Evolutionary conservation across 2,888 invertebrate genomes (phyloP), one percentile per base, ranked within the genome.

Genomic region (Zonitis immaculata): DNA sequence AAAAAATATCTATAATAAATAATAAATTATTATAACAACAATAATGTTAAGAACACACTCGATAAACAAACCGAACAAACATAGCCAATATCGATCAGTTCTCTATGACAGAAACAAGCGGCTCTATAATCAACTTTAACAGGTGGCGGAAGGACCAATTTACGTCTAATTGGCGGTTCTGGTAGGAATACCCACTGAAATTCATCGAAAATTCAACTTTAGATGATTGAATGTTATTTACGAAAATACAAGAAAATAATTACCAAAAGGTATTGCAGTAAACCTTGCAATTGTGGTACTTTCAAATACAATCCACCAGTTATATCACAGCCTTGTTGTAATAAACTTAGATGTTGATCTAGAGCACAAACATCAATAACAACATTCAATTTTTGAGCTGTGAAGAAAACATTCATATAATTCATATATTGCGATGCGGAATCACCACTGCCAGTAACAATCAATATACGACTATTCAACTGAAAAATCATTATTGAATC

Each of bases 371-470:
- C 93, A 77, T 97, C 97, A 44, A 97, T 82, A 6, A 91, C 82
- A 39, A 96, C 87, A 77, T 89, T 89, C 80, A 94, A 82, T 64
- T 87, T 88, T 76, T 87, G 78, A 1, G 97, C 95, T 2, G 97
- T 94, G 69, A 98, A 97, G 74, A 98, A 96, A 2, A 93, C 91
- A 73, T 98, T 98, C 96, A 98, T 98, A 67, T 96, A 95, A 71
- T 94, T 95, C 86, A 98, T 95, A 69, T 99, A 98, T 72, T 98
- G 97, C 0, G 91, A 90, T 0, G 93, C 91, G 5, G 91, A 91
- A 73, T 94, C 93, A 27, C 89, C 87, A 72, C 95, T 91, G 11
- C 94, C 94, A 0, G 96, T 94, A 1, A 97, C 82, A 0, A 94
- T 85, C 45, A 95, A 76, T 51, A 95, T 87, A 49, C 95, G 82